Evolutionary conservation across 2,888 invertebrate genomes (phyloP).

Genomic region (Patella depressa): DNA sequence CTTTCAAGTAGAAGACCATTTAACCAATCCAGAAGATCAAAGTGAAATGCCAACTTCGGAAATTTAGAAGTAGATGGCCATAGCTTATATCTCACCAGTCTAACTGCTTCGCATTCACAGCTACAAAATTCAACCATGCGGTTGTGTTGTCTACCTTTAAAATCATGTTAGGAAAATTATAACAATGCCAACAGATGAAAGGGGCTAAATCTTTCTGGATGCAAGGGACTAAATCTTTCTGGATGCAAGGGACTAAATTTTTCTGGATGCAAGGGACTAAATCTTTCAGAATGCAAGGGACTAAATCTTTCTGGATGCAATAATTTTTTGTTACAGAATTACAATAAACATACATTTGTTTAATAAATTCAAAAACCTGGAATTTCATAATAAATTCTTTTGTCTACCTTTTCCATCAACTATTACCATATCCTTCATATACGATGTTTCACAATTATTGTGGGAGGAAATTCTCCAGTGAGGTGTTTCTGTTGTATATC

Average conservation of each 20-base stretch:
- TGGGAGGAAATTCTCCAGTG: neutral
- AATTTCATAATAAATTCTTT: neutral
- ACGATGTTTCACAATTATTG: neutral
- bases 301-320: too few relatives aligned
- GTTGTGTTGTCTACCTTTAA: neutral
- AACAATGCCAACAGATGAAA: too few relatives aligned
- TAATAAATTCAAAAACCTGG: too few relatives aligned
- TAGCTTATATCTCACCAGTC: neutral
- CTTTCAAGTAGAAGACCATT: neutral
- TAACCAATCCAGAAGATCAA: neutral
- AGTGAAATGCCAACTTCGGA: neutral
- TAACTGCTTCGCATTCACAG: neutral
- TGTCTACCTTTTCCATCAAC: neutral
- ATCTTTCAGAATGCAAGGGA: too few relatives aligned
- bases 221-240: too few relatives aligned
- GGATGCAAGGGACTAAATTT: too few relatives aligned
- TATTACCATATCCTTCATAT: neutral
- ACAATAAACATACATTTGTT: too few relatives aligned
- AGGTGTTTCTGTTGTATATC: neutral
- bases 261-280: too few relatives aligned
- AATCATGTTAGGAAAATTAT: neutral
- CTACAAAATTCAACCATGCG: neutral
- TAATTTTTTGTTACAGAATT: too few relatives aligned
- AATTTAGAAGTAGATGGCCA: slow-evolving; percentile 5
- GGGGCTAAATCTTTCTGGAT: too few relatives aligned